These are phyloP conservation scores for Nephrotoma appendiculata DNA, from an alignment of 2,888 invertebrate species.

Conservation along the genomic window DNA sequence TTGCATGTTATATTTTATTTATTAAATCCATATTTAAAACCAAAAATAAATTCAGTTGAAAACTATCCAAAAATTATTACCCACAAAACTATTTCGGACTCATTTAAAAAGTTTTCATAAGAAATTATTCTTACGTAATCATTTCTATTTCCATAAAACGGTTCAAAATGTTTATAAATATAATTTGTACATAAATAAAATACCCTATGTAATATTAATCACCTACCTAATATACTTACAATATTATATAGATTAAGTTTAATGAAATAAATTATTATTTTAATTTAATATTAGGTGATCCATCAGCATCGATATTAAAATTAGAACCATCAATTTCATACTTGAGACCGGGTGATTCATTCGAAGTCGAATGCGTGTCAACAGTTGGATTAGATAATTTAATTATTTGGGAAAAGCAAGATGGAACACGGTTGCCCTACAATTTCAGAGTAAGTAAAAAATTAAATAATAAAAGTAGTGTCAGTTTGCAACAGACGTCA, in stretches of 20 bases:
- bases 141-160: too few species aligned
- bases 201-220: neutral
- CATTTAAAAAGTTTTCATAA: neutral
- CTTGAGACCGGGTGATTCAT: slow-evolving; percentile 26
- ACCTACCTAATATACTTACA: neutral
- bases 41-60: neutral
- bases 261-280: neutral
- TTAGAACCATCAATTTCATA: slow-evolving; percentile 27
- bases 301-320: slow-evolving; percentile 20
- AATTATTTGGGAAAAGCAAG: slow-evolving; percentile 29
- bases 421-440: slow-evolving; percentile 23
- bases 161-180: neutral
- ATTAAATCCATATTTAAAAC: neutral
- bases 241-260: neutral
- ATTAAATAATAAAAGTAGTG: too few species aligned
- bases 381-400: slow-evolving; percentile 25
- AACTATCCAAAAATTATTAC: neutral
- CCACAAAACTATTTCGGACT: neutral
- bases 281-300: neutral
- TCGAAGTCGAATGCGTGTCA: slow-evolving; percentile 30
- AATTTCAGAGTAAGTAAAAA: slow-evolving; percentile 22
- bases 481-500: too few species aligned
- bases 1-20: neutral
- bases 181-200: neutral
- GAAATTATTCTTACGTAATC: neutral